Conservation (phyloP, 2,113 vertebrate species). For the Ia io region DNA sequence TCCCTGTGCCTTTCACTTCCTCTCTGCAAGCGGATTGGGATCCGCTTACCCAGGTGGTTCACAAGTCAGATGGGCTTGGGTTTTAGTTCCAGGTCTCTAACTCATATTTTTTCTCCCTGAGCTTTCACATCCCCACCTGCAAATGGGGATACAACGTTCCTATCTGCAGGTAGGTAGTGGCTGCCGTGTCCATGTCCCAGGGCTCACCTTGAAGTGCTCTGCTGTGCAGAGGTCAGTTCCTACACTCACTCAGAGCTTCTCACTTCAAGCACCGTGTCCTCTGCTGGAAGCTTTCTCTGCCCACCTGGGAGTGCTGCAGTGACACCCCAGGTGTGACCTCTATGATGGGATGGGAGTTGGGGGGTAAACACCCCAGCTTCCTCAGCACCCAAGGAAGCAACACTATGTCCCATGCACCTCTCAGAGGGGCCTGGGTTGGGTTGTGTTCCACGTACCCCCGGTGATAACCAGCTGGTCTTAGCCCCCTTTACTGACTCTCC, state of each 20-base stretch:
- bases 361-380: background rate
- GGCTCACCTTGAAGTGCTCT: no score
- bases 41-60: background rate
- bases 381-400: background rate
- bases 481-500: no score
- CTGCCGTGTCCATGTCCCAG: fast-evolving
- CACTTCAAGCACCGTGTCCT: fast-evolving
- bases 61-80: background rate
- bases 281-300: background rate
- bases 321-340: background rate
- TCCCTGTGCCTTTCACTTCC: fast-evolving
- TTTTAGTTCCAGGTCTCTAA: background rate
- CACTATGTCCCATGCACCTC: background rate
- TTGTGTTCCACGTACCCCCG: fast-evolving
- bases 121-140: background rate
- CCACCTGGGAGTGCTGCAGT: no score
- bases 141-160: background rate
- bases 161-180: fast-evolving
- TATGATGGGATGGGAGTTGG: background rate
- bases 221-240: background rate
- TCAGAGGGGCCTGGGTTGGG: background rate
- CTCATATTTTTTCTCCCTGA: background rate
- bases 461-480: fast-evolving
- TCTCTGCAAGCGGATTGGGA: background rate
- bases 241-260: fast-evolving